A percentile compares a stretch with the other conserved stretches of the same genome.
Conservation (phyloP, 2,797 vertebrate genomes). For the Gallinago nigripennis region DNA sequence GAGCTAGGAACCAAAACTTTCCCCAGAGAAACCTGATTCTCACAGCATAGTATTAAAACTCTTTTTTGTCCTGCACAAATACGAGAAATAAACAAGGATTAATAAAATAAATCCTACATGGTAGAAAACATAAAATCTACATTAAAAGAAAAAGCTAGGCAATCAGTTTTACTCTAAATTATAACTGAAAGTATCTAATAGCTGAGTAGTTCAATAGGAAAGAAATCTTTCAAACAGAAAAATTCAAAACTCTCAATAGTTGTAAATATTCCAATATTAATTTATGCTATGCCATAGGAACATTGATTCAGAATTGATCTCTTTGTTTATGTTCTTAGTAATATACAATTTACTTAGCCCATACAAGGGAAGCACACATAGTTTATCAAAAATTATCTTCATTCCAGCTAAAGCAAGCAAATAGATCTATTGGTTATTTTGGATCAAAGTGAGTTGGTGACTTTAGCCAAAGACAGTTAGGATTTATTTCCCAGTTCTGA, state of each 20-base stretch:
- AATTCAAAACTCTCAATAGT: neutral
- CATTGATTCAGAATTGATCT: neutral
- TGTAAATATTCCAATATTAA: neutral
- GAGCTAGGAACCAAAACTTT: slow-evolving; percentile 16
- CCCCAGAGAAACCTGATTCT: slow-evolving; percentile 22
- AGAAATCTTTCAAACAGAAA: neutral
- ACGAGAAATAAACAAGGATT: neutral
- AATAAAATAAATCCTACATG: neutral
- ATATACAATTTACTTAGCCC: neutral
- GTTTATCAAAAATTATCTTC: neutral
- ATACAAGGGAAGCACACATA: neutral
- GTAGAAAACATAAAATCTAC: neutral
- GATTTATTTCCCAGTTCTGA: neutral
- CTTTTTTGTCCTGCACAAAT: neutral
- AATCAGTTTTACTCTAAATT: neutral
- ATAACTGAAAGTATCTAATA: neutral
- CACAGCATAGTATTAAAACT: neutral
- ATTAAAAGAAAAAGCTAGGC: neutral
- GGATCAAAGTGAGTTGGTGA: neutral
- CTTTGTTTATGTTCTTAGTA: neutral
- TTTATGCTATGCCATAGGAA: neutral
- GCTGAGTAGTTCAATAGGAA: neutral
- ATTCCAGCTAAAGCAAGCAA: neutral
- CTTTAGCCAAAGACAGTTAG: neutral
- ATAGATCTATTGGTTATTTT: neutral